These are phyloP conservation scores for Ciconia stormi DNA, from an alignment of 2,113 vertebrate genomes.

Conservation along the genomic window DNA sequence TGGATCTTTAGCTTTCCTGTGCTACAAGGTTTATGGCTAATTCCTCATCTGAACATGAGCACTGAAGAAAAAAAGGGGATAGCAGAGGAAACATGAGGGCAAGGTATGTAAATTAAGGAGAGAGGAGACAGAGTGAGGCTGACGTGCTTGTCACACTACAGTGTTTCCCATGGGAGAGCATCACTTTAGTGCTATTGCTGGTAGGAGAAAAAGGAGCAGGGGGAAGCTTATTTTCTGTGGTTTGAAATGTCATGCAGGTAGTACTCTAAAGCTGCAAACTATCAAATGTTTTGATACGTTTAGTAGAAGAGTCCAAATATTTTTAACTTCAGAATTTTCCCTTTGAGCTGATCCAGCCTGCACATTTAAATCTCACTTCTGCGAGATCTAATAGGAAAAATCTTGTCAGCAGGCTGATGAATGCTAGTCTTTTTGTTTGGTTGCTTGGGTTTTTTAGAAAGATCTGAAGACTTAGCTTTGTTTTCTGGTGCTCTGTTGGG, in stretches of 20 bases:
- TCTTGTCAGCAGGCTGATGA: not conserved
- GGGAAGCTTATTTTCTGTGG: not conserved
- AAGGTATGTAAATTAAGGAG: not conserved
- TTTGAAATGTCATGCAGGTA: not conserved
- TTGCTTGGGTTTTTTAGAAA: not conserved
- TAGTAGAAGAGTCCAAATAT: not conserved
- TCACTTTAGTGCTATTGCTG: not conserved
- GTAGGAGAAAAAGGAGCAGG: not conserved
- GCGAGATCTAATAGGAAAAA: not conserved
- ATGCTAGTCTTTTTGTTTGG: not conserved
- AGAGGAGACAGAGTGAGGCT: not conserved
- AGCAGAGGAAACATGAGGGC: not conserved
- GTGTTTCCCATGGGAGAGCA: not conserved
- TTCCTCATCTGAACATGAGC: not conserved
- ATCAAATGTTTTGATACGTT: not conserved
- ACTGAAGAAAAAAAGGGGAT: not conserved
- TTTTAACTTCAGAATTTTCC: not conserved
- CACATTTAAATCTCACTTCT: not conserved
- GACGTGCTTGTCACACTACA: not conserved
- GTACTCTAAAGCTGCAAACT: not conserved
- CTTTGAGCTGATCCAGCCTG: not conserved
- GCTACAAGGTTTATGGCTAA: not conserved
- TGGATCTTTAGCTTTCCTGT: not conserved
- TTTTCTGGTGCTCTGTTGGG: not conserved
- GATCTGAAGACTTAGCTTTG: not conserved